Percentiles rank a stretch among this genome's conserved stretches.
Conservation (phyloP, 2,113 vertebrate species). For the Aegotheles bennettii region DNA sequence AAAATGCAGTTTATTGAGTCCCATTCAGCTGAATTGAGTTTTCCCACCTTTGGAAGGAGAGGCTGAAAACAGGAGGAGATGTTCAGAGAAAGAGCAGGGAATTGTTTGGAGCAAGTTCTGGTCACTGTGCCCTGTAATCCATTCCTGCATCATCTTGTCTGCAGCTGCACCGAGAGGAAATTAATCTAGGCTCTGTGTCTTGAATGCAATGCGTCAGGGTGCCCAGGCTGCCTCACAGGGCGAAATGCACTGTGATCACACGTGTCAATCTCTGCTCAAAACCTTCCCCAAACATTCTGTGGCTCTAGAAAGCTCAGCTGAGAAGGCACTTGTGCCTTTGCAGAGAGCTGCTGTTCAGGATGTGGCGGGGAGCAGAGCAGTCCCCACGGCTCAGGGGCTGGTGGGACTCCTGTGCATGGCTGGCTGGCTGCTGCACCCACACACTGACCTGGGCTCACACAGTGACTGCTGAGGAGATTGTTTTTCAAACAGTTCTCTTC, state of each 20-base stretch:
- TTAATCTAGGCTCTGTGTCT: not conserved
- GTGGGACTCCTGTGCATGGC: too few species aligned
- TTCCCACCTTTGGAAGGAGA: not conserved
- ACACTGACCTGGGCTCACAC: rapidly evolving
- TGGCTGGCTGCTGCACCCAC: not conserved
- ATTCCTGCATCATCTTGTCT: not conserved
- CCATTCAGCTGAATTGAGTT: not conserved
- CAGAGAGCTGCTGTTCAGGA: not conserved
- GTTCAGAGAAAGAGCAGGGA: not conserved
- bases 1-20: not conserved
- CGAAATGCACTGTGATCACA: rapidly evolving
- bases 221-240: rapidly evolving
- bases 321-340: not conserved
- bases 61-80: not conserved
- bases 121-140: not conserved
- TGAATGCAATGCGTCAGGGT: rapidly evolving
- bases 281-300: not conserved
- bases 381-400: rapidly evolving
- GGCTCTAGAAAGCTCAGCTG: not conserved
- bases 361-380: rapidly evolving
- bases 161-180: not conserved
- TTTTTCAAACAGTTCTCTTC: not conserved
- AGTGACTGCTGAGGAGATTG: not conserved
- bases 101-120: not conserved
- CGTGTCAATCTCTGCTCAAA: too few species aligned